phyloP scores from a whole-genome alignment of 1,140 invertebrate species.

The Cecropterus lyciades region DNA sequence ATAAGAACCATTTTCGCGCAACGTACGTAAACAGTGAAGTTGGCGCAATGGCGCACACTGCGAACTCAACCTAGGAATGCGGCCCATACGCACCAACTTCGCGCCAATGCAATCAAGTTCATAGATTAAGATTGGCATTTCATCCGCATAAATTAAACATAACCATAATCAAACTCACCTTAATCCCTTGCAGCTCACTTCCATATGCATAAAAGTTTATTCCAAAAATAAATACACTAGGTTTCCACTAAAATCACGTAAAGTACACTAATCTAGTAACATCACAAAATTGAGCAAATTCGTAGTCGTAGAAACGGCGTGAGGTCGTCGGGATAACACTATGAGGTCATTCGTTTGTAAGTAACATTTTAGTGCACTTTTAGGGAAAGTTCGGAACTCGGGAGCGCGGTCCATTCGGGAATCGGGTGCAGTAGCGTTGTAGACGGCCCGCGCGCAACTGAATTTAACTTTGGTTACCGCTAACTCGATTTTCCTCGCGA shows the following conservation, averaged over 20 bases:
- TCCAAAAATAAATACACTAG: constrained; percentile 46
- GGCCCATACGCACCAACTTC: constrained; percentile 60
- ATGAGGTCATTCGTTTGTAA: too few relatives aligned
- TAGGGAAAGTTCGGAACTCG: constrained; percentile 51
- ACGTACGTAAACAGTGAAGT: constrained; percentile 42
- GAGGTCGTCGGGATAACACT: too few relatives aligned
- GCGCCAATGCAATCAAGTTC: constrained; percentile 73
- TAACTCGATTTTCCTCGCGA: constrained; percentile 71
- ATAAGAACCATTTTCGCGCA: constrained; percentile 51
- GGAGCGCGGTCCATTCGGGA: constrained; percentile 62
- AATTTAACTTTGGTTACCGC: constrained; percentile 74
- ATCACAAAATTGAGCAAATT: constrained; percentile 79
- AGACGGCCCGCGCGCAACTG: constrained; percentile 77
- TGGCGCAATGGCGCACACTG: constrained; percentile 55
- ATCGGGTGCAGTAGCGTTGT: constrained; percentile 58
- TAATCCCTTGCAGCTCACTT: constrained; percentile 56
- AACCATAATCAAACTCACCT: constrained; percentile 66
- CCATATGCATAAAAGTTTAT: constrained; percentile 60
- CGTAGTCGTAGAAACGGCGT: too few relatives aligned
- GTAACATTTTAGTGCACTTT: neutral
- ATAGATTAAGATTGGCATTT: constrained; percentile 81
- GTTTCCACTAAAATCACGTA: constrained; percentile 79
- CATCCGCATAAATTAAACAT: constrained; percentile 54
- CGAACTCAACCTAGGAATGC: constrained; percentile 68
- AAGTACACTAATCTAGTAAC: constrained; percentile 67